Base-by-base conservation (phyloP, 2,113 vertebrate genomes). In the Labeo catla region DNA sequence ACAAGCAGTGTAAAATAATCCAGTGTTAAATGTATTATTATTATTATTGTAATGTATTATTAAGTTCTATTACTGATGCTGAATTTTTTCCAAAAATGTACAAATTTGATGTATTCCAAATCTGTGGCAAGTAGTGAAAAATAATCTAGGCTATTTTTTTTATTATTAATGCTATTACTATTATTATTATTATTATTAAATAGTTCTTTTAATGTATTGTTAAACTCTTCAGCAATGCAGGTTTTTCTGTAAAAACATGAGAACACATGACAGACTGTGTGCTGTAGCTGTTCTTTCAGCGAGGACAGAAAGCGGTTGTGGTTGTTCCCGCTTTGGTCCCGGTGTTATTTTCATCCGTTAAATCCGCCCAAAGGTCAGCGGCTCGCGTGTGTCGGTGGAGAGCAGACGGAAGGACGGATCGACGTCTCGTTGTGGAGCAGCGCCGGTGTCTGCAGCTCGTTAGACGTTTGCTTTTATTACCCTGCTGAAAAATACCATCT, bases 401-500 rank as follows among this genome's bases (percentile, higher is more conserved):
- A 50, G 10, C 49, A 50, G 49, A 50, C 49, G 54, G 39, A 39
- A 4, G 5, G 54, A 57, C 6, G 16, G 63, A 63, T 63, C 59
- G 5, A 11, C 11, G 63, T 15, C 63, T 34, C 23, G 57, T 21
- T 63, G 36, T 74, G 70, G 19, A n/a, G 16, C 4, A 19, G 6
- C 15, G 66, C 47, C 23, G n/a, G 4, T 19, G 49, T 79, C 52
- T 79, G 76, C 34, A 78, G 19, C 34, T 59, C 76, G 39, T 79
- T 59, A 79, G 8, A 78, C 1, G 2, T 10, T 36, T 13, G 36
- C 34, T 23, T 79, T 79, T 45, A 61, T n/a, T 13, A 39, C 34
- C 68, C 8, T 13, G 16, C 76, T n/a, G 76, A 78, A 21, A n/a
- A 79, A 79, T 59, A 12, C 52, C 76, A 59, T 34, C 76, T 76